Conservation (phyloP, 2,113 vertebrate genomes). For the Sakesphorus luctuosus region DNA sequence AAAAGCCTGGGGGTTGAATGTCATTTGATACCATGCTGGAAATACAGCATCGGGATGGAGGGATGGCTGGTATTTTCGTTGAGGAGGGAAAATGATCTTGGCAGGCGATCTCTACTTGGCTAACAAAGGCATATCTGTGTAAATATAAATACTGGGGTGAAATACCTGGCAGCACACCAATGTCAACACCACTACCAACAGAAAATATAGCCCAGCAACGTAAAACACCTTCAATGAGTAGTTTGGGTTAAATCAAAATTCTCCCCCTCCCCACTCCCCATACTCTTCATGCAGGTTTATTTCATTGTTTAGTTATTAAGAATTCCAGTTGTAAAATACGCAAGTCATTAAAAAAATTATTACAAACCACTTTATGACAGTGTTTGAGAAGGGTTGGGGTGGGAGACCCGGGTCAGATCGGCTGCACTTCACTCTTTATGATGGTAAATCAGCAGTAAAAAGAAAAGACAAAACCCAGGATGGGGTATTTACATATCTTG, state of each 20-base stretch:
- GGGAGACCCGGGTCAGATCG: constrained; percentile 4
- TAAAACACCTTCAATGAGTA: not conserved
- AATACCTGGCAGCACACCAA: constrained; percentile 39
- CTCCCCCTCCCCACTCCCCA: rapidly evolving
- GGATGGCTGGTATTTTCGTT: not conserved
- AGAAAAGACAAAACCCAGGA: not conserved
- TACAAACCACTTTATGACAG: constrained; percentile 25
- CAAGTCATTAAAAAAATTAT: not conserved
- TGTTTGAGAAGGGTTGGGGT: not conserved
- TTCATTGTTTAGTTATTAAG: not conserved
- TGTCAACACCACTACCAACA: not conserved
- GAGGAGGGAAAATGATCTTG: not conserved
- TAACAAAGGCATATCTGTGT: constrained; percentile 22
- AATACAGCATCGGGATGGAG: constrained; percentile 12
- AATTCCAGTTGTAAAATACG: constrained; percentile 19
- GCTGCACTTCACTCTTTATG: constrained; percentile 24
- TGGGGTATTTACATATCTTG: not conserved
- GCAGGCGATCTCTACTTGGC: constrained; percentile 28
- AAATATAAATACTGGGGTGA: constrained; percentile 13
- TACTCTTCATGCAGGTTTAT: not conserved
- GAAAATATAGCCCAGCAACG: not conserved
- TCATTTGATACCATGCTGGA: not conserved
- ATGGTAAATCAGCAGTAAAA: not conserved
- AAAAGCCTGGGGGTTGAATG: not conserved
- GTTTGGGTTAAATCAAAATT: not conserved